Percentiles rank a stretch among this genome's conserved stretches.
These are phyloP conservation scores for Pecten maximus DNA, from an alignment of 2,888 invertebrate species.

Conservation along the genomic window DNA sequence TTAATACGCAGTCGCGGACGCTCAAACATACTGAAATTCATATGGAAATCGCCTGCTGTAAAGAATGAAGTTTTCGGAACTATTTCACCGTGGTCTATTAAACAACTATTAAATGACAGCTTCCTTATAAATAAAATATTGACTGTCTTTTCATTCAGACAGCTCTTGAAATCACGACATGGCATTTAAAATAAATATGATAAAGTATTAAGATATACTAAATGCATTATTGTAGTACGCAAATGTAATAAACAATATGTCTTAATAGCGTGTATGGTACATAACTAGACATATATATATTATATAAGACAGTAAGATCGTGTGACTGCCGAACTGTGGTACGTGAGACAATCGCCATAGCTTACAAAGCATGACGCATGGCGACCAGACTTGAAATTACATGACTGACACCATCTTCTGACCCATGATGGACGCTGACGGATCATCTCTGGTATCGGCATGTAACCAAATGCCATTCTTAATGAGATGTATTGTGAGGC, in stretches of 20 bases:
- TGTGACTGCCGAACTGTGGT: too few species aligned
- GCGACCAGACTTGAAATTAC: background rate
- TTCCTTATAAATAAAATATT: background rate
- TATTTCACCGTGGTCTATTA: slow-evolving; percentile 3
- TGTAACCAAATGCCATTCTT: too few species aligned
- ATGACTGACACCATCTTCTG: background rate
- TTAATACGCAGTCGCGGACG: background rate
- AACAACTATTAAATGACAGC: background rate
- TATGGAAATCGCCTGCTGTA: background rate
- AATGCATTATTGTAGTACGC: background rate
- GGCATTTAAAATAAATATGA: background rate
- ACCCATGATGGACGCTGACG: too few species aligned
- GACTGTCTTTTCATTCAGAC: background rate
- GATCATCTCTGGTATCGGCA: too few species aligned
- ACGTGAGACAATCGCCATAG: background rate
- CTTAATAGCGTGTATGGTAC: too few species aligned
- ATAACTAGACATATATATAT: background rate
- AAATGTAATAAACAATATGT: background rate
- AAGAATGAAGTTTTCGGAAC: background rate
- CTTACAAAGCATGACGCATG: background rate
- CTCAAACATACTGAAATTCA: background rate
- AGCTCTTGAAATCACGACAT: background rate
- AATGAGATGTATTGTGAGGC: too few species aligned
- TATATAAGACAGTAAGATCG: background rate
- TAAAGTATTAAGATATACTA: background rate